Conservation (phyloP, 2,113 vertebrate genomes). For the Quiscalus mexicanus region DNA sequence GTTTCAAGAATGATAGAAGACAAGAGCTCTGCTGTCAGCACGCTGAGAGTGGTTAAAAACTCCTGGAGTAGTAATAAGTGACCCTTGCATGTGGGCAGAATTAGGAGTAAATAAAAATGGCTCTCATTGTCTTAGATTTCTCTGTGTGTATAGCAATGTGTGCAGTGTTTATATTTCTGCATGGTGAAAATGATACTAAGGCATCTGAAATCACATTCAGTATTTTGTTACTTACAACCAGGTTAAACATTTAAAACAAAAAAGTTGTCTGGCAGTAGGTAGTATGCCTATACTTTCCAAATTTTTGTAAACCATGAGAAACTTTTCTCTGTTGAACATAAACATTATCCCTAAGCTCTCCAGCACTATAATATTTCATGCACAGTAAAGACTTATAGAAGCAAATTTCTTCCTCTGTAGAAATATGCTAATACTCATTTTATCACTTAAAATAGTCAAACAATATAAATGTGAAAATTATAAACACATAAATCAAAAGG, state of each 20-base stretch:
- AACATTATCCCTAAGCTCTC: neutral
- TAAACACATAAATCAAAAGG: neutral
- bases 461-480: neutral
- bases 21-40: neutral
- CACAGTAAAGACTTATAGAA: neutral
- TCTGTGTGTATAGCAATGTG: neutral
- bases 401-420: neutral
- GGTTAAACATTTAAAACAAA: neutral
- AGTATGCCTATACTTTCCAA: neutral
- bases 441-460: neutral
- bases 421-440: neutral
- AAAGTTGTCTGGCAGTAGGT: neutral
- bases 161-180: neutral
- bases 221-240: neutral
- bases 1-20: neutral
- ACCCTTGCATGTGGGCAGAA: neutral
- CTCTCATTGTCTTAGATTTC: neutral
- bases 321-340: neutral
- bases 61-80: neutral
- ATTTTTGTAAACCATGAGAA: neutral
- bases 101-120: neutral
- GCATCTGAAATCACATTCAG: neutral
- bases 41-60: neutral
- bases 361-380: neutral
- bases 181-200: neutral